Conservation (phyloP, 2,113 vertebrate genomes). For the Neogobius melanostomus region DNA sequence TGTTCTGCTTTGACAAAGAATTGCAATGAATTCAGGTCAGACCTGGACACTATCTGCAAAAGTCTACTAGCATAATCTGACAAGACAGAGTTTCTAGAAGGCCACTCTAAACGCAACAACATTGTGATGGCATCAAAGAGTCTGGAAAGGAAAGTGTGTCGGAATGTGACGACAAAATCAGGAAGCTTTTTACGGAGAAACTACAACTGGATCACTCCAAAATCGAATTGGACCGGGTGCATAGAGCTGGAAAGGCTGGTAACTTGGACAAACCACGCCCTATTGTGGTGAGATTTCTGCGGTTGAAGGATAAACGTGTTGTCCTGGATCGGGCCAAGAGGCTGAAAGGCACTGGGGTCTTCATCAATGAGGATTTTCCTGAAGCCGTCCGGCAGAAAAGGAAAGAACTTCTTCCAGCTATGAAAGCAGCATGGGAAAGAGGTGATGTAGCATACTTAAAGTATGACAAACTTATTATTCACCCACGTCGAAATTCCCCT, state of each 20-base stretch:
- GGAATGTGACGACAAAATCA: neutral
- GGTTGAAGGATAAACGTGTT: neutral
- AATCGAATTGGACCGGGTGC: neutral
- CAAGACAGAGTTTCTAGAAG: too few species aligned
- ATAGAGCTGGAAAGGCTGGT: neutral
- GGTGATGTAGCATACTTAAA: too few species aligned
- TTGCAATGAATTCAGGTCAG: too few species aligned
- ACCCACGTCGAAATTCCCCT: too few species aligned
- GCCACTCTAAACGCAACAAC: neutral
- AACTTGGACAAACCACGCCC: neutral
- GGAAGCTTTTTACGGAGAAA: neutral
- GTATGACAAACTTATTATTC: too few species aligned
- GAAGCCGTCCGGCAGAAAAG: too few species aligned
- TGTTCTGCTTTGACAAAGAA: too few species aligned
- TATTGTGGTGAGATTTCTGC: neutral
- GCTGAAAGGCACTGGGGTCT: neutral
- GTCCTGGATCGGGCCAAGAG: neutral
- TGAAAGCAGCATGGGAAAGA: too few species aligned
- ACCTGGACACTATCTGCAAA: too few species aligned
- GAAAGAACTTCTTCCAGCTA: too few species aligned
- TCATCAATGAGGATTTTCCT: neutral
- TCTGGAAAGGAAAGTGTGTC: neutral
- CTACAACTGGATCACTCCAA: neutral
- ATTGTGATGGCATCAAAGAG: neutral
- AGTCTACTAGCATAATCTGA: too few species aligned